phyloP scores from a whole-genome alignment of 2,113 vertebrate species.

The Labeo rohita region DNA sequence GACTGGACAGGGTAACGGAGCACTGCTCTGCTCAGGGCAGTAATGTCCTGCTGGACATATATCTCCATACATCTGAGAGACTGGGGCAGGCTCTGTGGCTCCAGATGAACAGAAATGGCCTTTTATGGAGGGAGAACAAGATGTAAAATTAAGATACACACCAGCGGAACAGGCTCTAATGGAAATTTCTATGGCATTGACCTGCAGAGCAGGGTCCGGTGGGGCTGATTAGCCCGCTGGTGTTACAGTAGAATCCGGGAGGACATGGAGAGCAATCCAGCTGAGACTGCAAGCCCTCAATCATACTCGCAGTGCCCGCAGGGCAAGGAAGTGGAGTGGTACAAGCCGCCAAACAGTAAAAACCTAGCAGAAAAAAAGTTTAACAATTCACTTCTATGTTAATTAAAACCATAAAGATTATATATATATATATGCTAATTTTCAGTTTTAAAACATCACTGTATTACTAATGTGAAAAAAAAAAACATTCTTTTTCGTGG shows the following conservation, averaged over 20 bases:
- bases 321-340: conserved; percentile 78
- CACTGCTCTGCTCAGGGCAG: conserved; percentile 79
- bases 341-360: conserved; percentile 83
- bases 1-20: conserved; percentile 81
- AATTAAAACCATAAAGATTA: neutral
- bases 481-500: neutral
- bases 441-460: neutral
- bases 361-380: conserved; percentile 64
- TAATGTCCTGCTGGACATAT: conserved; percentile 86
- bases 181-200: conserved; percentile 44
- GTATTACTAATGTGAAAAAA: neutral
- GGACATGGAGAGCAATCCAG: conserved; percentile 75
- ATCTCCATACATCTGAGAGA: conserved; percentile 78
- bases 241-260: conserved; percentile 76
- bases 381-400: neutral
- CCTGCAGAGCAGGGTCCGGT: conserved; percentile 80
- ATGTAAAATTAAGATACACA: conserved; percentile 22
- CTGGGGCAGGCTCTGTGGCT: conserved; percentile 69
- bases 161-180: conserved; percentile 17
- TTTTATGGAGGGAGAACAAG: conserved; percentile 56
- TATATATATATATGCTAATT: neutral
- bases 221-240: conserved; percentile 65
- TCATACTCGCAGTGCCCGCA: conserved; percentile 75
- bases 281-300: conserved; percentile 64
- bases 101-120: conserved; percentile 76